phyloP scores from a whole-genome alignment of 1,140 invertebrate species.

The Holcopasites calliopsidis region DNA sequence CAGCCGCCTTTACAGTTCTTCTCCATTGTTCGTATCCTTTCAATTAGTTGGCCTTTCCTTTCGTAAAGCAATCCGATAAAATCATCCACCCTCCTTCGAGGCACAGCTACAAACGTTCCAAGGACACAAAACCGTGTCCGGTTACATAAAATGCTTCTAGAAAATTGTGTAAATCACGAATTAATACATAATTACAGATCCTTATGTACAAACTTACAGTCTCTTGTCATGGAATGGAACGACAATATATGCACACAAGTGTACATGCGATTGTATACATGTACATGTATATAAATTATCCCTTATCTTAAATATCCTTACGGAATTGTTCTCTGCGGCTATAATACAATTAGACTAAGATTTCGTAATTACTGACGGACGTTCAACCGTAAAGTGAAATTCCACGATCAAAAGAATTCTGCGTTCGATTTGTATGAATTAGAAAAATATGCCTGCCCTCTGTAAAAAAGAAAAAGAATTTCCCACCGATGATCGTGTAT shows the following conservation, averaged over 20 bases:
- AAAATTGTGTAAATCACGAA: slow-evolving; percentile 62
- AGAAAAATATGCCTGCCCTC: neutral
- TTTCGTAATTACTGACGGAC: slow-evolving; percentile 11
- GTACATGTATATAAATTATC: slow-evolving; percentile 40
- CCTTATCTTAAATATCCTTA: slow-evolving; percentile 54
- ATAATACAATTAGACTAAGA: slow-evolving; percentile 56
- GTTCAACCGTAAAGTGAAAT: slow-evolving; percentile 14
- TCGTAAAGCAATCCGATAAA: slow-evolving; percentile 23
- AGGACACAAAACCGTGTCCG: slow-evolving; percentile 57
- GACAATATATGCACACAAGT: slow-evolving; percentile 50
- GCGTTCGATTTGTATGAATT: neutral
- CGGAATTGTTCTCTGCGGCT: slow-evolving; percentile 42
- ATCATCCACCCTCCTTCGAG: slow-evolving; percentile 29
- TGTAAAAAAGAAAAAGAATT: too few species aligned
- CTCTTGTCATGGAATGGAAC: slow-evolving; percentile 77
- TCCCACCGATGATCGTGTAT: neutral
- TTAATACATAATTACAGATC: slow-evolving; percentile 69
- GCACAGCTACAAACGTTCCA: slow-evolving; percentile 48
- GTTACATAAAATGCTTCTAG: slow-evolving; percentile 61
- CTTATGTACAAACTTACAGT: slow-evolving; percentile 74
- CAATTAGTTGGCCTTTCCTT: too few species aligned
- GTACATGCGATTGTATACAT: slow-evolving; percentile 20
- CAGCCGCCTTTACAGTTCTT: neutral
- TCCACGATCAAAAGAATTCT: neutral
- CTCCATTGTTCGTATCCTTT: neutral